Conservation (phyloP, 2,888 invertebrate genomes). For the Rutpela maculata region DNA sequence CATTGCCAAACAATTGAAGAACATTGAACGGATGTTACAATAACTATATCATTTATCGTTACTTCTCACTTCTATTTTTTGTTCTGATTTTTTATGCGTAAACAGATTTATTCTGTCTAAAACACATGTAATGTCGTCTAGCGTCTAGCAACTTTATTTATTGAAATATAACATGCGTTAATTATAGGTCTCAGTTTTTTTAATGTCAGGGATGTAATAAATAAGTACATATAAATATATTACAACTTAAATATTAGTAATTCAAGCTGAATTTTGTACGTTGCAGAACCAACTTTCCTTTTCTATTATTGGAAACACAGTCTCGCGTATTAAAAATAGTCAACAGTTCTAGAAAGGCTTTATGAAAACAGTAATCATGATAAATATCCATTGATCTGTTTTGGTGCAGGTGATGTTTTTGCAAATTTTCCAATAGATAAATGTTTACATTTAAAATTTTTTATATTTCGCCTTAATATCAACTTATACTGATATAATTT, state of each 20-base stretch:
- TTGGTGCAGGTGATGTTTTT: no score
- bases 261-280: background rate
- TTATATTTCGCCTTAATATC: no score
- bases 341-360: no score
- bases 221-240: background rate
- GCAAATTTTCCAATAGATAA: no score
- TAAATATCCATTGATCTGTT: no score
- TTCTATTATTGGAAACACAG: no score
- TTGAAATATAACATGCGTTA: background rate
- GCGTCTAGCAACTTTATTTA: background rate
- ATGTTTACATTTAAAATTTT: no score
- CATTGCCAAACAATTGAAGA: slow-evolving; percentile 15
- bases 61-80: slow-evolving; percentile 7
- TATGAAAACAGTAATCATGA: no score
- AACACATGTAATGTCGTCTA: slow-evolving; percentile 7
- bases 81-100: background rate
- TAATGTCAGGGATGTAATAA: background rate
- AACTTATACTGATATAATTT: no score
- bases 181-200: background rate
- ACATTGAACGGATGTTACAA: slow-evolving; percentile 24
- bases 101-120: slow-evolving; percentile 1
- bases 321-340: no score
- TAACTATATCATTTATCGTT: slow-evolving; percentile 10
- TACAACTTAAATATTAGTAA: background rate
- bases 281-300: background rate